Conservation (phyloP, 2,113 vertebrate species). For the Corvus moneduloides region DNA sequence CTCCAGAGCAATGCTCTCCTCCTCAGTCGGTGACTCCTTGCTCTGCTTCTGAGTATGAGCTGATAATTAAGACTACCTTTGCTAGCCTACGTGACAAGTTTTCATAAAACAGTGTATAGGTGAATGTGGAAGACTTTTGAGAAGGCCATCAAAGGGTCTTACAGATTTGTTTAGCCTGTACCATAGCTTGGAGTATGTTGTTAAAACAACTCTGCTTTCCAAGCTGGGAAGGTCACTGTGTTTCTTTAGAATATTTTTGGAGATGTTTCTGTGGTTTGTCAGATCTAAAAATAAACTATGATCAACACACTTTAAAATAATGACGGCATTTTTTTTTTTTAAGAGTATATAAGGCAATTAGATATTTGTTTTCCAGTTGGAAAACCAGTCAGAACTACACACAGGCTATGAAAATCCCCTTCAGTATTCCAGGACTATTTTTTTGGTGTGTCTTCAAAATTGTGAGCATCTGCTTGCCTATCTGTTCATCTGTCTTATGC, state of each 20-base stretch:
- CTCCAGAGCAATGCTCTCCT: neutral
- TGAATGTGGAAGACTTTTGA: neutral
- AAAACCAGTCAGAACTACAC: neutral
- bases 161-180: neutral
- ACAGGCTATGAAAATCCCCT: neutral
- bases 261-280: slow-evolving; percentile 46
- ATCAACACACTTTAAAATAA: slow-evolving; percentile 23
- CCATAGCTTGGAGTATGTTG: neutral
- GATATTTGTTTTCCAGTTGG: neutral
- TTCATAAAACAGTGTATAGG: neutral
- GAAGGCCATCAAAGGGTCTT: neutral
- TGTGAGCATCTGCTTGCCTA: neutral
- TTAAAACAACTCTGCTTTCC: slow-evolving; percentile 9
- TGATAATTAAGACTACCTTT: neutral
- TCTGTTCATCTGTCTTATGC: neutral
- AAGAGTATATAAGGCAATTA: neutral
- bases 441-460: neutral
- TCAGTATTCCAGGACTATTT: neutral
- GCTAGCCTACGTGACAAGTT: neutral
- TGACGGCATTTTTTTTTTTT: neutral
- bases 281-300: slow-evolving; percentile 51
- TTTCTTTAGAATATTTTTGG: slow-evolving; percentile 48
- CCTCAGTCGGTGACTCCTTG: neutral
- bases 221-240: slow-evolving; percentile 8
- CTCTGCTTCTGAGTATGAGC: neutral